Base-by-base conservation (phyloP, 2,113 vertebrate genomes). In the Nyctibius bracteatus region DNA sequence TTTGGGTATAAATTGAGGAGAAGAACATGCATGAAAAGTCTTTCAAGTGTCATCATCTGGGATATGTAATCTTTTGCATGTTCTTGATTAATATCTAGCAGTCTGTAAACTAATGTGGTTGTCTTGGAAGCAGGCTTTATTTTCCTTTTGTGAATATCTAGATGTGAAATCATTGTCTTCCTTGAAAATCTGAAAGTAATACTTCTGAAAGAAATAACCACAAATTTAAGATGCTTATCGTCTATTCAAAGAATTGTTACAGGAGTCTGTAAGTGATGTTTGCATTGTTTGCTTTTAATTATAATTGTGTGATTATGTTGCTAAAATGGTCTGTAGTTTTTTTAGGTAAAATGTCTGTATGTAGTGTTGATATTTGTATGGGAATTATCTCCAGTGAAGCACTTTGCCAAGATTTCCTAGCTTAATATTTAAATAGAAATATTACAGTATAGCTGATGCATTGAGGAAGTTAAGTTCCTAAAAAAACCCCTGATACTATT, bases 81-180 rank as follows among this genome's bases (percentile, higher is more conserved):
- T 78, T 94, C 67, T 86, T 90, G 18, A 47, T 83, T 91, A 77
- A 39, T 66, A 61, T 86, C 66, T 72, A 44, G 58, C 3, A 5
- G 30, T 84, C 52, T 68, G 58, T 62, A 71, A 87, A n/a, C 55
- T 46, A 30, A 63, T 68, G 66, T 87, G 63, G 95, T 97, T 96
- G 95, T 90, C 93, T 85, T 92, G 88, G 95, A 92, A 96, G 94
- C 91, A 74, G 73, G 61, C 44, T 94, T 93, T 96, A 70, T 95
- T 95, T 95, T 90, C 57, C 59, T 93, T 92, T 91, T 39, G 37
- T 4, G 12, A 88, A 57, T 82, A 80, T 70, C 59, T 88, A 57
- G 41, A 52, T 82, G 18, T 67, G 71, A 88, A 88, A 71, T 81
- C 14, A 13, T 67, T 31, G 46, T 71, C 49, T 90, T 90, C 62